Base-by-base conservation (phyloP, 2,888 invertebrate genomes). In the Drosophila macrothrix region DNA sequence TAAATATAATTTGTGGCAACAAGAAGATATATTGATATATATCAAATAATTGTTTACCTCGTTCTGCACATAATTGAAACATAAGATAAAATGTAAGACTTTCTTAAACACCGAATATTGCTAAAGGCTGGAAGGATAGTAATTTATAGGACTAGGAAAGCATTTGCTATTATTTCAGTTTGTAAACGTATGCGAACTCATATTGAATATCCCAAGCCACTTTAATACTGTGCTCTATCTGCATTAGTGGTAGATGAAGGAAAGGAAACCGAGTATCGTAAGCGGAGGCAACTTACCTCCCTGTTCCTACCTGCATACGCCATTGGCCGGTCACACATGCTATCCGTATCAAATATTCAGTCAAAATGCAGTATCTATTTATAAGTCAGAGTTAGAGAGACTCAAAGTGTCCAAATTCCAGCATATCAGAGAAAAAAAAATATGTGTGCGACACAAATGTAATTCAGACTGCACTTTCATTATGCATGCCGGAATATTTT, bases 401-500 rank as follows among this genome's bases (percentile, higher is more conserved):
- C 14, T 19, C 19, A 14, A 14, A 14, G 3, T 25, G 6, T 0
- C 12, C 41, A 37, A 14, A 16, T 39, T 56, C 14, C n/a, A 60
- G 50, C 28, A 59, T 41, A 41, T 39, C 14, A 22, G 12, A 50
- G 22, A 31, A 9, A 3, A 33, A 7, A 55, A 49, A 54, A 22
- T 7, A 33, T 14, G 16, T 9, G 25, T 63, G 60, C 29, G 68
- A 56, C 35, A 52, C 41, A 79, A 80, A 76, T 73, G 66, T 68
- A 76, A 80, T 80, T 80, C 54, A 41, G 41, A 61, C 60, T 65
- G 60, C 56, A 66, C 10, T 73, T 78, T 73, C 69, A 69, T 69
- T 80, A 79, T 79, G 78, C 76, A 79, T 80, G 67, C 65, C 66
- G 39, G 68, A 73, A 76, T 76, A 76, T 80, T 80, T 79, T 50